Percentiles rank a stretch among this genome's conserved stretches.
phyloP scores from a whole-genome alignment of 2,113 vertebrate species.

The Calidris pygmaea region DNA sequence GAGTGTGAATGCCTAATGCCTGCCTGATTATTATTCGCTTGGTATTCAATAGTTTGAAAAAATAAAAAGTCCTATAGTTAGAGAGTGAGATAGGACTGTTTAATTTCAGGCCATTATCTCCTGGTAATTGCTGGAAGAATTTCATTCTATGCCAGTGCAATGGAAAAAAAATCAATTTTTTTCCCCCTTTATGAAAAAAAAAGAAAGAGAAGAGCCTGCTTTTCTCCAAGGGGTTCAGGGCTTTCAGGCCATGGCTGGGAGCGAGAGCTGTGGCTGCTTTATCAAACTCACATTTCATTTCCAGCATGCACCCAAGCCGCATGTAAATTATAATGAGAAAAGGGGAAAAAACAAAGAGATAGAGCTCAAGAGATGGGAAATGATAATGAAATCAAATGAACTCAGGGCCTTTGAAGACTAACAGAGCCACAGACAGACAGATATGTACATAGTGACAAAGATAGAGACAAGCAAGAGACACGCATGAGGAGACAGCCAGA shows the following conservation, averaged over 20 bases:
- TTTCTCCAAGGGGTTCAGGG: slow-evolving; percentile 51
- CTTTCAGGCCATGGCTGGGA: slow-evolving; percentile 53
- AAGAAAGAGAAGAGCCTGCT: not conserved
- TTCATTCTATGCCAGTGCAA: slow-evolving; percentile 53
- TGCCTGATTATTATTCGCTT: slow-evolving; percentile 62
- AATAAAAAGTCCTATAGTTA: slow-evolving; percentile 52
- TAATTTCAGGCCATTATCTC: slow-evolving; percentile 73
- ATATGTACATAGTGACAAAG: slow-evolving; percentile 12
- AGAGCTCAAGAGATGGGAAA: slow-evolving; percentile 47
- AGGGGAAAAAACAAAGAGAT: slow-evolving; percentile 60
- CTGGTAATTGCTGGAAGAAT: slow-evolving; percentile 71
- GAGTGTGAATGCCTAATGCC: slow-evolving; percentile 49
- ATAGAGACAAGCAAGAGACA: not conserved
- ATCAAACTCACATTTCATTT: slow-evolving; percentile 63
- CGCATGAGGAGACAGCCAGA: not conserved
- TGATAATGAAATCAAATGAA: slow-evolving; percentile 67
- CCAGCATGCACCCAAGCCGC: slow-evolving; percentile 29
- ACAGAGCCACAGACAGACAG: slow-evolving; percentile 13
- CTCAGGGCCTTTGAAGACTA: slow-evolving; percentile 43
- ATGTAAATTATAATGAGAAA: slow-evolving; percentile 70
- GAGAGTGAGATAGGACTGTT: slow-evolving; percentile 66
- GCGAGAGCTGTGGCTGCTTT: slow-evolving; percentile 18
- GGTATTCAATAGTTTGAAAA: slow-evolving; percentile 45
- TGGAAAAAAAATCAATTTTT: slow-evolving; percentile 10
- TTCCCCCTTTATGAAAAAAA: not conserved